Conservation (phyloP, 23 tunicate species). For the Pegea sp. region DNA sequence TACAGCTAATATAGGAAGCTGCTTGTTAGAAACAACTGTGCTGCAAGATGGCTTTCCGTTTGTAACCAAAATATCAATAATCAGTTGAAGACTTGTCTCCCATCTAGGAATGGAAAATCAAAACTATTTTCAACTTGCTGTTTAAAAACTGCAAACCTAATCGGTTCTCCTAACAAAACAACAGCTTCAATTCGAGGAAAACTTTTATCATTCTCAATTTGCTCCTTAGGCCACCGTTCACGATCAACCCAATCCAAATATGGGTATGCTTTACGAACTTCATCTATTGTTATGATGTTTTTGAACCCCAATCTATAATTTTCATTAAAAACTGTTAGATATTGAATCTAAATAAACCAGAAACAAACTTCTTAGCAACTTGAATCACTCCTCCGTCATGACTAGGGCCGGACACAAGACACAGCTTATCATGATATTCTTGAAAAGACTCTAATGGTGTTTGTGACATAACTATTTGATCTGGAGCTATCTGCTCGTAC, state of each 20-base stretch:
- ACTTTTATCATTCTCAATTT: conserved; percentile 32
- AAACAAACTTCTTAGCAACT: conserved; percentile 65
- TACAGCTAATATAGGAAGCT: conserved; percentile 81
- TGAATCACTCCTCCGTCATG: conserved; percentile 76
- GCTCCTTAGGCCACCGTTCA: conserved; percentile 48
- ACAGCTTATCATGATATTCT: conserved; percentile 79
- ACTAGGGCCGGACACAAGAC: conserved; percentile 79
- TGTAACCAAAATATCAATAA: conserved; percentile 65
- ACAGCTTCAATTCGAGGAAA: conserved; percentile 86
- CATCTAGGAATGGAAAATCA: conserved; percentile 13
- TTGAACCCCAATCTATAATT: conserved; percentile 83
- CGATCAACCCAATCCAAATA: conserved; percentile 98
- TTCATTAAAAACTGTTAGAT: no score
- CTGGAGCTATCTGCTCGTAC: neutral
- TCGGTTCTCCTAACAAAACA: conserved; percentile 83
- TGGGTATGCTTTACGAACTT: conserved; percentile 79
- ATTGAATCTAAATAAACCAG: neutral
- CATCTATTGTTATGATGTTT: conserved; percentile 71
- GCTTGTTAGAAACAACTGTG: conserved; percentile 6
- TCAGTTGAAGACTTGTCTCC: conserved; percentile 83
- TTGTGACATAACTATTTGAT: conserved; percentile 64
- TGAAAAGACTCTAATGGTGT: conserved; percentile 71
- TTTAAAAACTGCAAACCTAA: conserved; percentile 15
- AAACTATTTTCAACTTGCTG: neutral
- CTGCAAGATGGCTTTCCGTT: conserved; percentile 41